Evolutionary conservation across 2,888 invertebrate species (phyloP).

Genomic region (Noctua pronuba): DNA sequence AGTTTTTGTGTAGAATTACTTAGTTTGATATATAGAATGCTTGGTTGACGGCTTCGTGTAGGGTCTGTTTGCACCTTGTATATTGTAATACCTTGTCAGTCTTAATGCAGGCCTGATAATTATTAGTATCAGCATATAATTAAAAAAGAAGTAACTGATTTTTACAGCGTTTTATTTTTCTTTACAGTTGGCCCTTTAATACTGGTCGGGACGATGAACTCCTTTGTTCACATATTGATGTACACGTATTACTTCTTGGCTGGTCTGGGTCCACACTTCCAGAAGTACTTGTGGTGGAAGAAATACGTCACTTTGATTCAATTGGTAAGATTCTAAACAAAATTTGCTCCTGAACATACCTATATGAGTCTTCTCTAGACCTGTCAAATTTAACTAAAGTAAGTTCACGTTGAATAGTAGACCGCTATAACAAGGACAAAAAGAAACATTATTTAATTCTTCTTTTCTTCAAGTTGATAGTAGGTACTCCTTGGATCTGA

Average conservation of each 20-base stretch:
- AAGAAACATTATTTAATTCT: too few relatives aligned
- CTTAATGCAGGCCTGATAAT: neutral
- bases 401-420: neutral
- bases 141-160: too few relatives aligned
- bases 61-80: too few relatives aligned
- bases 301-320: slow-evolving; percentile 96
- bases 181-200: slow-evolving; percentile 66
- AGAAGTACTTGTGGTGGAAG: slow-evolving; percentile 98
- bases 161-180: neutral
- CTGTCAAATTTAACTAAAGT: neutral
- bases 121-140: neutral
- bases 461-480: too few relatives aligned
- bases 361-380: neutral
- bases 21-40: too few relatives aligned
- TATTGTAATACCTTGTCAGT: neutral
- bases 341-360: neutral
- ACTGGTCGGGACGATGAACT: slow-evolving; percentile 90
- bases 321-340: slow-evolving; percentile 91
- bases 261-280: slow-evolving; percentile 95
- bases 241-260: slow-evolving; percentile 92
- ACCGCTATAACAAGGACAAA: neutral
- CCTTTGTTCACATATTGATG: slow-evolving; percentile 96
- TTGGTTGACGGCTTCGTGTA: too few relatives aligned
- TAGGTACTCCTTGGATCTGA: too few relatives aligned
- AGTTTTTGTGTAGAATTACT: too few relatives aligned